Base-by-base conservation (phyloP, 2,888 invertebrate species). In the Prenolepis imparis region DNA sequence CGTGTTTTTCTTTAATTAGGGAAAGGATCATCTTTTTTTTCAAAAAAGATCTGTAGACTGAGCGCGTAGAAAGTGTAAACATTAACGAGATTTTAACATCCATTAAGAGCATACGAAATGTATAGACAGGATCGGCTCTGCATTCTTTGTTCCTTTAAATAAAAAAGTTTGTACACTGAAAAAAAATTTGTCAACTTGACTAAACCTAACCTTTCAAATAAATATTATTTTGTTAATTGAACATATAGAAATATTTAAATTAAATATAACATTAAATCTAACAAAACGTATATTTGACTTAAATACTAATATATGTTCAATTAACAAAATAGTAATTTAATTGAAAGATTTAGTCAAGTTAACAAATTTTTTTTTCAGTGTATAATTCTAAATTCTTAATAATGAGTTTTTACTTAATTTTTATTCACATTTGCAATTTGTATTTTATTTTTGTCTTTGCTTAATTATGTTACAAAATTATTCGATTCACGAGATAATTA, bases 1-100 rank as follows among this genome's bases (percentile, higher is more conserved):
- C 73, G 66, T 48, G 39, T 82, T 82, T 84, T 74, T 82, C 74
- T 82, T 74, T 82, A 84, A 82, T 84, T 74, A 82, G 82, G 28
- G 72, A 81, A 73, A 84, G 67, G 67, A 82, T 81, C 80, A 57
- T 36, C 44, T 68, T 18, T 64, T 59, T 70, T 57, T 36, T 59
- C 18, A 5, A 15, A 55, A 68, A 68, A 82, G 41, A 74, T 74
- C 66, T 63, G 55, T 48, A 41, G 41, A 64, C 61, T 72, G 48
- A 72, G 78, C 61, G 66, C 48, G 28, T 81, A 70, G 72, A 48
- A 83, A 52, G 82, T 66, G 67, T 63, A 74, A 68, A 74, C 84
- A 84, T 84, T 84, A 84, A 84, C 44, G 68, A 75, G 63, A 82
- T 84, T 82, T 84, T 82, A 84, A 84, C 74, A 48, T 82, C 82